Conservation (phyloP, 2,797 vertebrate species). For the Carapus acus region DNA sequence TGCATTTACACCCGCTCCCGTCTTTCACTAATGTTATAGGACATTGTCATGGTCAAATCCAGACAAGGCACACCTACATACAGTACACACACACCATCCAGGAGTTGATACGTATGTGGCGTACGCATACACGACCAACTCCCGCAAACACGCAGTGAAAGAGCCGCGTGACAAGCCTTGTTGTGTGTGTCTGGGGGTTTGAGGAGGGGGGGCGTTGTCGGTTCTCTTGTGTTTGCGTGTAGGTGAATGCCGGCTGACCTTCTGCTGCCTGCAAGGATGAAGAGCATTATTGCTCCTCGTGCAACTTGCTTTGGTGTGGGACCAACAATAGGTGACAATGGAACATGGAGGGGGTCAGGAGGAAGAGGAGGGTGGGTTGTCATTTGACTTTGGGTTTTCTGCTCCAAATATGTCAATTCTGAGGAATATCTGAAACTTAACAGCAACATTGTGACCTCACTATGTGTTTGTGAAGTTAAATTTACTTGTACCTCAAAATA, state of each 20-base stretch:
- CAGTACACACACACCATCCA: conserved; percentile 2
- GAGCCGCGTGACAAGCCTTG: conserved; percentile 32
- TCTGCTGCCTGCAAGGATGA: conserved; percentile 53
- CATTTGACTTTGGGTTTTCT: conserved; percentile 18
- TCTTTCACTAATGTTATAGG: conserved; percentile 63
- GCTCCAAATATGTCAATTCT: neutral
- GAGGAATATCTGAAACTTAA: neutral
- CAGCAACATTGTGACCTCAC: no score
- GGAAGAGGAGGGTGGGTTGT: conserved; percentile 11
- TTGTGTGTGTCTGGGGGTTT: conserved; percentile 53
- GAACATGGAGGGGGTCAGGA: conserved; percentile 16
- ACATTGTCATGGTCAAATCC: conserved; percentile 53
- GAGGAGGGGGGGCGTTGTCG: conserved; percentile 65
- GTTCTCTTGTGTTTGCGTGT: conserved; percentile 73
- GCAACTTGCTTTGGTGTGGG: conserved; percentile 74
- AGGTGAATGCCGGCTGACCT: conserved; percentile 70
- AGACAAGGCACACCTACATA: conserved; percentile 42
- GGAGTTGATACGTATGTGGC: conserved; percentile 11
- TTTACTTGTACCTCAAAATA: no score
- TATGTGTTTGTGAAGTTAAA: no score
- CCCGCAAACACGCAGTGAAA: conserved; percentile 22
- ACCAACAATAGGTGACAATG: conserved; percentile 68
- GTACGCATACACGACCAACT: conserved; percentile 20
- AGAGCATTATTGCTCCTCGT: conserved; percentile 76
- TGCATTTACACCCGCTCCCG: conserved; percentile 57